phyloP scores from a whole-genome alignment of 1,140 invertebrate species.

The Sinonovacula constricta region DNA sequence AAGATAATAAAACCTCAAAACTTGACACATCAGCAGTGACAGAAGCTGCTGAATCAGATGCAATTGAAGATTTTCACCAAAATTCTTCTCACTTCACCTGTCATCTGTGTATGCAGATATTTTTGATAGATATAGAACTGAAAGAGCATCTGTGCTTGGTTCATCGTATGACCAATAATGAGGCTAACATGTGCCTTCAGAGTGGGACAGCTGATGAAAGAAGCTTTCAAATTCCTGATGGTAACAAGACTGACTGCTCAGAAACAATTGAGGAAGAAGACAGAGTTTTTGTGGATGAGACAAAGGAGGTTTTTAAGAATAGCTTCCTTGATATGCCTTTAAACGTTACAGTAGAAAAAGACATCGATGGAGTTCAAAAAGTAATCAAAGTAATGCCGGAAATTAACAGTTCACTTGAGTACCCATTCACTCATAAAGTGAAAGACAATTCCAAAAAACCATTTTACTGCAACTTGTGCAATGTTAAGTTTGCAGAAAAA shows the following conservation, averaged over 20 bases:
- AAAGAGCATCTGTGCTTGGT: slow-evolving; percentile 23
- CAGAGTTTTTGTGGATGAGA: not conserved
- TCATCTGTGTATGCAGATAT: slow-evolving; percentile 27
- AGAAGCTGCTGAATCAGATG: not conserved
- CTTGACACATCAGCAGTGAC: not conserved
- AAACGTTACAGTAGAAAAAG: slow-evolving; percentile 42
- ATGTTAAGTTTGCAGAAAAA: slow-evolving; percentile 40
- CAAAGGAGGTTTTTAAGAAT: not conserved
- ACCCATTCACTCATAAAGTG: not conserved
- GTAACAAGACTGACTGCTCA: not conserved
- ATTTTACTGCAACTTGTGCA: slow-evolving; percentile 40
- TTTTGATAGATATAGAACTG: slow-evolving; percentile 15
- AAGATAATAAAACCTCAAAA: too few species aligned
- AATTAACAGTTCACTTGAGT: not conserved
- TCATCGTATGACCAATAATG: slow-evolving; percentile 16
- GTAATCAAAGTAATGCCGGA: slow-evolving; percentile 48
- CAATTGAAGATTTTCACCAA: not conserved
- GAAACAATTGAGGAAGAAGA: not conserved
- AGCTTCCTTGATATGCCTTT: slow-evolving; percentile 36
- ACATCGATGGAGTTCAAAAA: slow-evolving; percentile 42
- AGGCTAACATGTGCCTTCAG: slow-evolving; percentile 16
- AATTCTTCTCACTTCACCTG: slow-evolving; percentile 15
- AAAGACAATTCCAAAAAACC: slow-evolving; percentile 8
- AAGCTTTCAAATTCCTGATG: not conserved
- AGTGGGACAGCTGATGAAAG: not conserved